These are phyloP conservation scores for Heterocephalus glaber DNA, from an alignment of 2,113 vertebrate species.

Conservation along the genomic window DNA sequence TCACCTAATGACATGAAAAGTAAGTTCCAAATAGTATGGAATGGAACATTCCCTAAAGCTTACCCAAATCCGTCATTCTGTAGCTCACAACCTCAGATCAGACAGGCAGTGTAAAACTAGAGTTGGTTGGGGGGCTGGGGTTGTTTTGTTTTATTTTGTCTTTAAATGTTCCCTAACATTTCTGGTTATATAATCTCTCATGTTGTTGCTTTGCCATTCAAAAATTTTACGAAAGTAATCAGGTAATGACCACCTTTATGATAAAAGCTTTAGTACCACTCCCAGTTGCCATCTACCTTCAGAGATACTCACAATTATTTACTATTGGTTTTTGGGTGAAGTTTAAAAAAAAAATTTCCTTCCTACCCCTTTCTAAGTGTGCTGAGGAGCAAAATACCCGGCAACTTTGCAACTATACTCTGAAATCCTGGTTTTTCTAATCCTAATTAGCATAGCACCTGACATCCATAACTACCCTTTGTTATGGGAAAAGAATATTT, in stretches of 20 bases:
- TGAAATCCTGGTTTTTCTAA: neutral
- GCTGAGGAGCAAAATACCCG: neutral
- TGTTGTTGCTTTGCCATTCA: neutral
- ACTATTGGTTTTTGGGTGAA: neutral
- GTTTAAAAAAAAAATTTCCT: neutral
- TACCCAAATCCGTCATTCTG: neutral
- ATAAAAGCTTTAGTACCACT: neutral
- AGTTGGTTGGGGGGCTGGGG: neutral
- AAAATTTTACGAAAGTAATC: slow-evolving; percentile 26
- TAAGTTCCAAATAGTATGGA: neutral
- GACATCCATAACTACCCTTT: neutral
- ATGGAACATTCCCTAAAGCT: neutral
- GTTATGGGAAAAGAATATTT: neutral
- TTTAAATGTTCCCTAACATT: neutral
- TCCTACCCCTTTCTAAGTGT: neutral
- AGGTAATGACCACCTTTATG: neutral
- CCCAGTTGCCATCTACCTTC: neutral
- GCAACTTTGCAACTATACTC: neutral
- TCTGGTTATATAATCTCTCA: neutral
- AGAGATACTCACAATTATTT: neutral
- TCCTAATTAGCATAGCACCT: neutral
- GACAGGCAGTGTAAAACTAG: slow-evolving; percentile 1
- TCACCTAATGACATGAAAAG: slow-evolving; percentile 1
- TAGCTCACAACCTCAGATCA: neutral
- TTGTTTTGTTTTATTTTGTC: neutral